These are phyloP conservation scores for Philereme vetulata DNA, from an alignment of 2,888 invertebrate genomes.

Conservation along the genomic window DNA sequence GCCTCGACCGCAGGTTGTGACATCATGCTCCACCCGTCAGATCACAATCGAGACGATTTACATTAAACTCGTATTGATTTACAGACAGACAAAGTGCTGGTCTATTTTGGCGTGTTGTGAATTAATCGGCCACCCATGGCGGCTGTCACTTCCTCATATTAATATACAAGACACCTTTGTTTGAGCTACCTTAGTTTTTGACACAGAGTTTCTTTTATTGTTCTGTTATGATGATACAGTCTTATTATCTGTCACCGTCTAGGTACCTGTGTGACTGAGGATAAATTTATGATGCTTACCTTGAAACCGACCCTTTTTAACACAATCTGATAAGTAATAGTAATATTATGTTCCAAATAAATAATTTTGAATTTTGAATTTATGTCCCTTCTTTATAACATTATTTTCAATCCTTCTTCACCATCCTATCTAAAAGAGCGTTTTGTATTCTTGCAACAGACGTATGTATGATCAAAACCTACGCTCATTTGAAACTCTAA, in stretches of 20 bases:
- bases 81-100: slow-evolving; percentile 56
- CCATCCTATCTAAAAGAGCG: too few species aligned
- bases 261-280: background rate
- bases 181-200: slow-evolving; percentile 27
- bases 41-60: slow-evolving; percentile 77
- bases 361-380: too few species aligned
- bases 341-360: too few species aligned
- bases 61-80: slow-evolving; percentile 78
- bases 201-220: slow-evolving; percentile 20
- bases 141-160: slow-evolving; percentile 33
- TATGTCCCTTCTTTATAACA: too few species aligned
- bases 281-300: slow-evolving; percentile 2
- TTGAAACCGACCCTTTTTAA: slow-evolving; percentile 8
- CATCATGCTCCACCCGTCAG: slow-evolving; percentile 62
- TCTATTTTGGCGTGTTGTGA: slow-evolving; percentile 61
- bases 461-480: too few species aligned
- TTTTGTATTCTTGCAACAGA: too few species aligned
- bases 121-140: slow-evolving; percentile 68
- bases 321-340: too few species aligned
- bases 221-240: background rate
- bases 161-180: slow-evolving; percentile 24
- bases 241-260: slow-evolving; percentile 7
- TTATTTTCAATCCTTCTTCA: too few species aligned
- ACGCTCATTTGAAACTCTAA: too few species aligned
- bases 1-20: slow-evolving; percentile 57